Evolutionary conservation across 2,113 vertebrate genomes (phyloP).

Genomic region (Pseudorhombus dupliciocellatus): DNA sequence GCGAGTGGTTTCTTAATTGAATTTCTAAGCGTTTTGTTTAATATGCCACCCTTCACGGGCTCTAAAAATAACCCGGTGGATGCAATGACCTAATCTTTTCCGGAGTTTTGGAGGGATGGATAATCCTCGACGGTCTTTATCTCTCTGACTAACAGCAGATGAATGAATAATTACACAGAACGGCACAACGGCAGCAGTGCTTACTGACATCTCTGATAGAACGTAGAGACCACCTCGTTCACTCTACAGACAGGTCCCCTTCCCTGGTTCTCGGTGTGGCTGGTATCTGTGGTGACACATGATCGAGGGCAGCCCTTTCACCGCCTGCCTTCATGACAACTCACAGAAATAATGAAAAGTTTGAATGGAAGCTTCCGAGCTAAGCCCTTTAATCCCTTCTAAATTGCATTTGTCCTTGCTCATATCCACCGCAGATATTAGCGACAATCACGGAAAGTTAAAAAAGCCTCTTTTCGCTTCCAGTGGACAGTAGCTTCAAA

Average conservation of each 20-base stretch:
- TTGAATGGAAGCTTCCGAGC: slow-evolving; percentile 13
- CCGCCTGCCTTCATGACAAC: slow-evolving; percentile 32
- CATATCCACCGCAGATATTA: slow-evolving; percentile 53
- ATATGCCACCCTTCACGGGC: slow-evolving; percentile 76
- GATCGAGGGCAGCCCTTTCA: neutral
- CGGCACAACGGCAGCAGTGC: slow-evolving; percentile 14
- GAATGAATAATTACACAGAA: slow-evolving; percentile 64
- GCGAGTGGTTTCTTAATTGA: slow-evolving; percentile 80
- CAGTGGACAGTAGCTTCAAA: slow-evolving; percentile 62
- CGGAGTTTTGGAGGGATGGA: slow-evolving; percentile 60
- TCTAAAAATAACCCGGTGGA: slow-evolving; percentile 77
- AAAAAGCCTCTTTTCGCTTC: slow-evolving; percentile 44
- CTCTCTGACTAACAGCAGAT: slow-evolving; percentile 61
- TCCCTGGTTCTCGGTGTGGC: slow-evolving; percentile 3
- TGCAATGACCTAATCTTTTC: slow-evolving; percentile 81
- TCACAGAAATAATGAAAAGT: slow-evolving; percentile 58
- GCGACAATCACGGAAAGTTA: slow-evolving; percentile 63
- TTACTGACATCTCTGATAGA: slow-evolving; percentile 38
- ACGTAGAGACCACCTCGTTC: slow-evolving; percentile 10
- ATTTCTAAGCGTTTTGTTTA: slow-evolving; percentile 81
- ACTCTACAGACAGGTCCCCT: neutral
- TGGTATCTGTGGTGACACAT: neutral
- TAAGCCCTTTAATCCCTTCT: slow-evolving; percentile 64
- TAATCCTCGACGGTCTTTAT: slow-evolving; percentile 66
- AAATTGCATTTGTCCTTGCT: slow-evolving; percentile 64